Evolutionary conservation across 35 echinoderm and acorn worm genomes (phyloP), one percentile per base, ranked within the genome.

Genomic region (Ophiothrix spiculata): DNA sequence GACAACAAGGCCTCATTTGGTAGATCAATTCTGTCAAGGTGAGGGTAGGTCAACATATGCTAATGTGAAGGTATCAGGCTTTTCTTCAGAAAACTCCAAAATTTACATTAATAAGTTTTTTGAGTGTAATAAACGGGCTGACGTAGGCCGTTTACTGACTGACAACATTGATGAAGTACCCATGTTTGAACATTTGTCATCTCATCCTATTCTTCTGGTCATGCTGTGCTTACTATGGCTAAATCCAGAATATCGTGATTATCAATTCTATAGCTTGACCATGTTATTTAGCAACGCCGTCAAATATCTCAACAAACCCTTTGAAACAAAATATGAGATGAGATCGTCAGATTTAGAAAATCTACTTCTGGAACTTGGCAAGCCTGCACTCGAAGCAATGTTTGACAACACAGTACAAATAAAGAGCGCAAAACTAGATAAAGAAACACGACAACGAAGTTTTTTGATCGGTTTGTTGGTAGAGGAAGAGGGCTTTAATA

Each of bases 301-400:
- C 31, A 29, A 32, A 82, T 82, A 45, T 45, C 38, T 46, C 31
- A 39, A 54, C 31, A 33, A 54, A 45, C 31, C 4, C 0, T 46
- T 38, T 15, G 49, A 82, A 19, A 35, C 40, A 82, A 45, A 31
- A 0, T 1, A 82, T 15, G 29, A 31, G 4, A 49, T 25, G 13
- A n/a, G 34, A 16, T n/a, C 25, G 21, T 17, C 40, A 15, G 17
- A 21, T 28, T 4, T 45, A 2, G 49, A 46, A 25, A 29, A 25
- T 16, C n/a, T n/a, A n/a, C n/a, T n/a, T n/a, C n/a, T n/a, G n/a
- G 19, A 45, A 45, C 80, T 82, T 82, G 80, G 80, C 15, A 38
- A 32, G 41, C 3, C 54, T 31, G 80, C 80, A 31, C 38, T 82
- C 34, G 80, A 56, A 29, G 0, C 39, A 34, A 34, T 82, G 23